Conservation (phyloP, 2,888 invertebrate species). For the Cheilosia soror region DNA sequence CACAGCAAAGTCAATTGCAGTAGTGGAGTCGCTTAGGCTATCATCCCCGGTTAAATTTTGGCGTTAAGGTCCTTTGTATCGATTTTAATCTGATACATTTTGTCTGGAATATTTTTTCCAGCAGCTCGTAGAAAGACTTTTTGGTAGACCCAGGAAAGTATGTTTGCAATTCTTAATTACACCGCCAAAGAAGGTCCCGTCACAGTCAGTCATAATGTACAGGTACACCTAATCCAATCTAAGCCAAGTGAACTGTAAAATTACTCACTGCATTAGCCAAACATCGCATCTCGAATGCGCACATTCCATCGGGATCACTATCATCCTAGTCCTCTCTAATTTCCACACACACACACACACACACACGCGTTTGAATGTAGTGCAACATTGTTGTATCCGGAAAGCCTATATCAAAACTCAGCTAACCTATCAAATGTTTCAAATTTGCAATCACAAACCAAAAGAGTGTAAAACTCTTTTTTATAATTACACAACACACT, state of each 20-base stretch:
- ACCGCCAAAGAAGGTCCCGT: neutral
- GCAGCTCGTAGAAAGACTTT: too few species aligned
- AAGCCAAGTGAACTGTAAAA: constrained; percentile 59
- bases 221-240: constrained; percentile 33
- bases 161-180: neutral
- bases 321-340: constrained; percentile 47
- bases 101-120: too few species aligned
- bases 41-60: too few species aligned
- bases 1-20: too few species aligned
- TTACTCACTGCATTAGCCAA: constrained; percentile 38
- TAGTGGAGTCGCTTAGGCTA: too few species aligned
- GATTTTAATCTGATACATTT: too few species aligned
- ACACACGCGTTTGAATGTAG: neutral
- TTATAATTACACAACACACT: constrained; percentile 71
- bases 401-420: constrained; percentile 64
- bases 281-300: constrained; percentile 2
- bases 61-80: too few species aligned
- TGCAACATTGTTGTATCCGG: constrained; percentile 59
- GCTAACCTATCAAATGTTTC: constrained; percentile 48
- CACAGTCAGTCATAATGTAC: neutral
- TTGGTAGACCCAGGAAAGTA: neutral
- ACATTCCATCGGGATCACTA: constrained; percentile 42
- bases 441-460: constrained; percentile 25
- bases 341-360: constrained; percentile 34
- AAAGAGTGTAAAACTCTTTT: constrained; percentile 17